Conservation (phyloP, 2,113 vertebrate genomes). For the Bothrops jararaca region DNA sequence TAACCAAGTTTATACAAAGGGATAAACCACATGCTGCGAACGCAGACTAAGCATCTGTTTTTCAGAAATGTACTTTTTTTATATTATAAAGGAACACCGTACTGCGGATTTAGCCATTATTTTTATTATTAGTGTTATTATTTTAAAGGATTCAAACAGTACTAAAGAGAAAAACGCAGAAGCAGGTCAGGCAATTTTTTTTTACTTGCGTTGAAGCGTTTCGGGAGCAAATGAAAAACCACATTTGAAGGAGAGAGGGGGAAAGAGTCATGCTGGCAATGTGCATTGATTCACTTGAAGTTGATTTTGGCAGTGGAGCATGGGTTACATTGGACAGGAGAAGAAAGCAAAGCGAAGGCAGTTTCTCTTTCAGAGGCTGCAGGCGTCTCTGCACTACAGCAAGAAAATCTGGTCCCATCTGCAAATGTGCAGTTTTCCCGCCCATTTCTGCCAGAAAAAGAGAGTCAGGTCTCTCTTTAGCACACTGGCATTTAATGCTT, state of each 20-base stretch:
- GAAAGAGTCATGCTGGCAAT: neutral
- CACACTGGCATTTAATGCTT: neutral
- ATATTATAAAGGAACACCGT: neutral
- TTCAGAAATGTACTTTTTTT: neutral
- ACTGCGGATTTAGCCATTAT: neutral
- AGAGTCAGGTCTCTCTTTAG: too few species aligned
- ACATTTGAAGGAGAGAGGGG: neutral
- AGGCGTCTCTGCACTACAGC: too few species aligned
- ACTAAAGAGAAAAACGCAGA: neutral
- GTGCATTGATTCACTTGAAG: neutral
- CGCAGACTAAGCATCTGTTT: neutral
- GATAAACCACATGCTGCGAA: neutral
- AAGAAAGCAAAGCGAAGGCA: neutral
- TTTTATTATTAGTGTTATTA: neutral
- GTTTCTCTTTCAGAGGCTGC: neutral
- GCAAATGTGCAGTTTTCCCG: neutral
- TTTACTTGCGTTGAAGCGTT: neutral
- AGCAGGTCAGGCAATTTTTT: neutral
- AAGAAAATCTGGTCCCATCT: neutral
- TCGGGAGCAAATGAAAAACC: neutral
- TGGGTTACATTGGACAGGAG: neutral
- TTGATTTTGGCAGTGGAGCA: neutral
- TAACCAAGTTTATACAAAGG: neutral
- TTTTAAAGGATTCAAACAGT: fast-evolving
- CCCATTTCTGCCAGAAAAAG: neutral